Evolutionary conservation across 2,888 invertebrate species (phyloP).

Genomic region (Dryadula phaetusa): DNA sequence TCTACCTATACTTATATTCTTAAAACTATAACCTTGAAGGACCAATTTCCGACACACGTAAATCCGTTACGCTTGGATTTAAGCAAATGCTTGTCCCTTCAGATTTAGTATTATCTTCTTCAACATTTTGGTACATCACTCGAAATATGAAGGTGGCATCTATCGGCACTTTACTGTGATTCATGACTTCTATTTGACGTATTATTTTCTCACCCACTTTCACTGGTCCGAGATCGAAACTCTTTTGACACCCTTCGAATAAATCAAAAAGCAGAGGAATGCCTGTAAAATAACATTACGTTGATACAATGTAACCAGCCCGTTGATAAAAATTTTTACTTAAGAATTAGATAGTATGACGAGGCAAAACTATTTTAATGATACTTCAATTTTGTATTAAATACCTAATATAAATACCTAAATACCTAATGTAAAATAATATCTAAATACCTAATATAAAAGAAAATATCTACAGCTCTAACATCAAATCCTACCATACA

Average conservation of each 20-base stretch:
- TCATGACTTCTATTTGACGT: slow-evolving; percentile 83
- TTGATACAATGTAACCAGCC: not conserved
- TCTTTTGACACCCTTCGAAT: slow-evolving; percentile 79
- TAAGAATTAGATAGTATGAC: too few species aligned
- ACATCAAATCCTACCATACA: too few species aligned
- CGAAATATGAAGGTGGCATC: slow-evolving; percentile 80
- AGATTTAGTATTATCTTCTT: slow-evolving; percentile 62
- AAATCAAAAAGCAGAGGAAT: slow-evolving; percentile 74
- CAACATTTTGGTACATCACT: slow-evolving; percentile 69
- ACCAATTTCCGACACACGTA: slow-evolving; percentile 50
- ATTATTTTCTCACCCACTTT: slow-evolving; percentile 79
- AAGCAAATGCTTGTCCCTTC: slow-evolving; percentile 73
- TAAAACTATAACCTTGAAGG: slow-evolving; percentile 59
- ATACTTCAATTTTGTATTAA: too few species aligned
- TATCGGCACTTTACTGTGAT: slow-evolving; percentile 82
- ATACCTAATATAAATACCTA: too few species aligned
- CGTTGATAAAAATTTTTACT: too few species aligned
- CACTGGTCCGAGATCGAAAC: slow-evolving; percentile 73
- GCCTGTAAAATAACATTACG: slow-evolving; percentile 52
- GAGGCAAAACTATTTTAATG: too few species aligned
- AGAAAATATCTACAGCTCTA: too few species aligned
- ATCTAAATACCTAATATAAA: too few species aligned
- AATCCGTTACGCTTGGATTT: slow-evolving; percentile 52
- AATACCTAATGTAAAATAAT: too few species aligned
- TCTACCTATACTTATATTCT: too few species aligned